phyloP scores from a whole-genome alignment of 2,113 vertebrate species.

The Rhinoptilus africanus region DNA sequence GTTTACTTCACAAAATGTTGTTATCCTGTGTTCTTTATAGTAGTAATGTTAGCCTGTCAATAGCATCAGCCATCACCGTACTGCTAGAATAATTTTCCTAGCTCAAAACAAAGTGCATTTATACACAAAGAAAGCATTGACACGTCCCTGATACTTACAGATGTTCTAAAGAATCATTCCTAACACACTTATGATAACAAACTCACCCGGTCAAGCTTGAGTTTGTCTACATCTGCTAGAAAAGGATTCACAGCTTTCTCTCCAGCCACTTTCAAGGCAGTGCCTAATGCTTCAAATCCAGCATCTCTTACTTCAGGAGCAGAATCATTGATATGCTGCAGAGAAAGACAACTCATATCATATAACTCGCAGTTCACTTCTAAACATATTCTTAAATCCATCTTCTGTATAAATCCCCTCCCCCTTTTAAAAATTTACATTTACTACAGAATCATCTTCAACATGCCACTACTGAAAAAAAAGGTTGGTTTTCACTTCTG shows the following conservation, averaged over 20 bases:
- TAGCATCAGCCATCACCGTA: not conserved
- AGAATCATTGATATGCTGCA: slow-evolving; percentile 96
- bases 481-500: not conserved
- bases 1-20: not conserved
- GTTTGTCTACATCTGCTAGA: slow-evolving; percentile 91
- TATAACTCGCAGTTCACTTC: not conserved
- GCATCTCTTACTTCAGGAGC: slow-evolving; percentile 95
- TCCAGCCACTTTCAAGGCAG: slow-evolving; percentile 93
- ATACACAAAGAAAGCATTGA: not conserved
- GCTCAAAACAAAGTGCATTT: not conserved
- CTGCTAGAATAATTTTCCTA: not conserved
- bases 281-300: slow-evolving; percentile 94
- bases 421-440: not conserved
- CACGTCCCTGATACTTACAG: fast-evolving
- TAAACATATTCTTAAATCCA: not conserved
- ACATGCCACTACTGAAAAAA: not conserved
- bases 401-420: not conserved
- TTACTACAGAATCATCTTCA: not conserved
- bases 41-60: not conserved
- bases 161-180: not conserved
- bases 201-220: slow-evolving; percentile 93
- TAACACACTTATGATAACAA: not conserved
- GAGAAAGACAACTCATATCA: not conserved
- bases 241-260: slow-evolving; percentile 96
- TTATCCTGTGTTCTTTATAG: not conserved